Percentiles rank a stretch among this genome's conserved stretches.
Conservation (phyloP, 2,797 vertebrate genomes). For the Myripristis jacobus region DNA sequence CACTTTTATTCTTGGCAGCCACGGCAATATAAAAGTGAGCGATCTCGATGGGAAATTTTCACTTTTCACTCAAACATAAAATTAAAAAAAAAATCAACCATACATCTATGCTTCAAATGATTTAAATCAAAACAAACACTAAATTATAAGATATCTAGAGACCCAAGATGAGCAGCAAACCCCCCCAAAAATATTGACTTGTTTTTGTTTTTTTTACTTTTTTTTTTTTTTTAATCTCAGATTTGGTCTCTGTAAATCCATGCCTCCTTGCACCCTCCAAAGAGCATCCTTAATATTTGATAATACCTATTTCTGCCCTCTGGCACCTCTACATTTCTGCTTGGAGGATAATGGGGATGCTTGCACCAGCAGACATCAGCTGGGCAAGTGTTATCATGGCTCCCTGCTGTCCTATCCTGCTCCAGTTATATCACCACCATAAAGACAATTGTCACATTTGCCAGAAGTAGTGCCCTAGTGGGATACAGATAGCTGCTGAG, state of each 20-base stretch:
- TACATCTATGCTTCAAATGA: too few species aligned
- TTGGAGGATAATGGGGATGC: conserved; percentile 45
- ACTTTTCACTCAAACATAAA: too few species aligned
- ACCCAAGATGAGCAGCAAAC: conserved; percentile 11
- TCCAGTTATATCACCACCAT: conserved; percentile 42
- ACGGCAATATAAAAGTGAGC: too few species aligned
- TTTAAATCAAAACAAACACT: too few species aligned
- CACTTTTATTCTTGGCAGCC: too few species aligned
- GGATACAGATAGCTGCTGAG: conserved; percentile 30
- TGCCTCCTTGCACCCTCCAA: conserved; percentile 28
- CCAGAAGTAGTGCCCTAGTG: conserved; percentile 38
- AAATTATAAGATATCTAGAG: too few species aligned
- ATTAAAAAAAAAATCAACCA: too few species aligned
- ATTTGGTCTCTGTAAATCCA: conserved; percentile 33
- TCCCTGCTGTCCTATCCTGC: conserved; percentile 48
- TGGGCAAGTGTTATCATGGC: conserved; percentile 36
- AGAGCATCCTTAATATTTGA: conserved; percentile 28
- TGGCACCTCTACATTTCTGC: conserved; percentile 25
- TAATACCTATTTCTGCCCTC: conserved; percentile 22
- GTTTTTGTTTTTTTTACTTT: background rate
- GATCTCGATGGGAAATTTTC: too few species aligned
- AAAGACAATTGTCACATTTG: conserved; percentile 58
- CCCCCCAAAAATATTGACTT: background rate
- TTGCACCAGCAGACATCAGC: conserved; percentile 48
- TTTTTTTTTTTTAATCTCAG: background rate